Evolutionary conservation across 2,888 invertebrate genomes (phyloP).

Genomic region (Cryptus armator): DNA sequence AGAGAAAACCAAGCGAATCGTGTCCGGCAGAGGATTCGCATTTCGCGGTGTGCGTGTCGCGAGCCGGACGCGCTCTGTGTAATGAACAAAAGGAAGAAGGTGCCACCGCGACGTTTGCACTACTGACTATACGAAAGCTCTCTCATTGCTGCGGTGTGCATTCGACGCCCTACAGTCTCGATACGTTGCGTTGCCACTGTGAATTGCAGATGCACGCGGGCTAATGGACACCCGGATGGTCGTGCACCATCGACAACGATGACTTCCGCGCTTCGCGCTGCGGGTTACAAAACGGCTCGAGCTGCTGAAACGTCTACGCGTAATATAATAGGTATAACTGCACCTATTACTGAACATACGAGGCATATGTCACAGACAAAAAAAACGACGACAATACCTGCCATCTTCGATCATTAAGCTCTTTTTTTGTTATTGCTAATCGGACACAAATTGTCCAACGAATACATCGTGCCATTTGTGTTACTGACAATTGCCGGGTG

Average conservation of each 20-base stretch:
- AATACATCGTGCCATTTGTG: neutral
- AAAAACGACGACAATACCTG: neutral
- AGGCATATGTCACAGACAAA: neutral
- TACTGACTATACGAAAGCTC: neutral
- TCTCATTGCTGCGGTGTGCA: neutral
- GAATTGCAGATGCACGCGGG: constrained; percentile 8
- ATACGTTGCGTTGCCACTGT: neutral
- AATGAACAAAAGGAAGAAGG: constrained; percentile 24
- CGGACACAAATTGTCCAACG: neutral
- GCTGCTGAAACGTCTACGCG: neutral
- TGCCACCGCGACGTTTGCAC: constrained; percentile 10
- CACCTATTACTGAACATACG: neutral
- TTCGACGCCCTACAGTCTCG: constrained; percentile 1
- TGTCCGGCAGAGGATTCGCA: constrained; percentile 34
- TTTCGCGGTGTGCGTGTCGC: constrained; percentile 24
- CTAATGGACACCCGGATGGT: constrained; percentile 13
- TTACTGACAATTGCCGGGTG: neutral
- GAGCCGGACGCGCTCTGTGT: constrained; percentile 3
- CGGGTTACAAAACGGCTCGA: neutral
- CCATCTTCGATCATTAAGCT: neutral
- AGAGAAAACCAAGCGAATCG: neutral
- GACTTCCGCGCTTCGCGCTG: constrained; percentile 10
- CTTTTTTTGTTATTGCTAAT: neutral
- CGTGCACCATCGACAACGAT: constrained; percentile 8
- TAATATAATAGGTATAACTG: neutral